phyloP scores from a whole-genome alignment of 2,113 vertebrate genomes.

The Dendropsophus ebraccatus region DNA sequence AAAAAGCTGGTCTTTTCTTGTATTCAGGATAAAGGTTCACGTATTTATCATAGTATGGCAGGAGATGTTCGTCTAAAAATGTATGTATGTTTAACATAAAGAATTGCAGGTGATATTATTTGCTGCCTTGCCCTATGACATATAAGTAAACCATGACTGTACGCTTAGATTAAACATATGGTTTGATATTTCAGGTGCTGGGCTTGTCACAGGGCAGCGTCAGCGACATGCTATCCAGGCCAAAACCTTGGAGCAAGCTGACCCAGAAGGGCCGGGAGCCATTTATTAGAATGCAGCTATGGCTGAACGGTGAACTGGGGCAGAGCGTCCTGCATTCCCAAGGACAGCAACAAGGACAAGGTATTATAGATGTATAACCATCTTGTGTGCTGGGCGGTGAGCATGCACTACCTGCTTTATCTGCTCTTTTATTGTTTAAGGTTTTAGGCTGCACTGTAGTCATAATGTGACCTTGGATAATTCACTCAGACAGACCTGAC shows the following conservation, averaged over 20 bases:
- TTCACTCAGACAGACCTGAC: constrained; percentile 30
- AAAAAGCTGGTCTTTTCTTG: neutral
- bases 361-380: constrained; percentile 64
- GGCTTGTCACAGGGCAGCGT: constrained; percentile 92
- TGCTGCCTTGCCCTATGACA: neutral
- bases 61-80: neutral
- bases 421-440: neutral
- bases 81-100: neutral
- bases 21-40: neutral
- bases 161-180: neutral
- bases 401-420: constrained; percentile 1
- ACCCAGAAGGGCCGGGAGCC: constrained; percentile 94
- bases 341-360: constrained; percentile 82
- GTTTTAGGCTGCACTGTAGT: neutral
- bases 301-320: constrained; percentile 94
- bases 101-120: neutral
- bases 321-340: constrained; percentile 83
- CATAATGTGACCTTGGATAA: constrained; percentile 40
- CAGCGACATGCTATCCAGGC: constrained; percentile 92
- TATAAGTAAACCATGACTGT: neutral
- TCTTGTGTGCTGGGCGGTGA: neutral
- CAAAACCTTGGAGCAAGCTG: constrained; percentile 94
- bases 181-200: constrained; percentile 77
- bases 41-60: neutral
- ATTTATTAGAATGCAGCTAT: constrained; percentile 95